Percentiles rank a stretch among this genome's conserved stretches.
Evolutionary conservation across 2,888 invertebrate species (phyloP).

Genomic region (Scaptomyza reducta): DNA sequence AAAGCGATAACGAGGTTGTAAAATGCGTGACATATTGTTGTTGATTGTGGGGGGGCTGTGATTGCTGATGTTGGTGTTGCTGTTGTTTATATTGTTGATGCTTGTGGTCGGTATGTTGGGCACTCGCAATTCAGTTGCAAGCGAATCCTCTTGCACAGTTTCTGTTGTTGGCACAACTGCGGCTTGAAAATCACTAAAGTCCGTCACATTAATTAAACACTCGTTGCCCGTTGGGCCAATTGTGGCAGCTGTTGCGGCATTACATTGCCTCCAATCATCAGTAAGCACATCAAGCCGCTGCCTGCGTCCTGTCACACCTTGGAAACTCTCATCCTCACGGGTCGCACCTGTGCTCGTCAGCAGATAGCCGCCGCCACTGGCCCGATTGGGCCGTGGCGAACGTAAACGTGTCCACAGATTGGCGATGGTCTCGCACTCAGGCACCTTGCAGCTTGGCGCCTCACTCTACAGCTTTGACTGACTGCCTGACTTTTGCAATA

Average conservation of each 20-base stretch:
- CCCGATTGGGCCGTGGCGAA: conserved; percentile 84
- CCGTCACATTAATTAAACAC: conserved; percentile 81
- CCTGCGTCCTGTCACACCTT: conserved; percentile 64
- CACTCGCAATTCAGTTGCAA: conserved; percentile 46
- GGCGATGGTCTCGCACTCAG: conserved; percentile 76
- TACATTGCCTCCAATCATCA: conserved; percentile 25
- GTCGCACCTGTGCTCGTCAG: conserved; percentile 76
- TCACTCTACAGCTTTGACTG: neutral
- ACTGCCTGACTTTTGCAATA: neutral
- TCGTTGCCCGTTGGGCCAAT: conserved; percentile 62
- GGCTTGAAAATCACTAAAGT: conserved; percentile 72
- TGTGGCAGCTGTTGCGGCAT: conserved; percentile 19
- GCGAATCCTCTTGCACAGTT: conserved; percentile 27
- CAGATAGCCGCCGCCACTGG: conserved; percentile 84
- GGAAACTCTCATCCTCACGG: conserved; percentile 72
- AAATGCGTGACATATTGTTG: conserved; percentile 77
- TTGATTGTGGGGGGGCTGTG: conserved; percentile 44
- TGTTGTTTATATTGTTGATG: conserved; percentile 19
- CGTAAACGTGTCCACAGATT: conserved; percentile 84
- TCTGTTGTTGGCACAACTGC: conserved; percentile 33
- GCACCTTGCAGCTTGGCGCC: conserved; percentile 61
- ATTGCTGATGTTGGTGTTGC: conserved; percentile 36
- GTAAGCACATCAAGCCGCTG: conserved; percentile 40
- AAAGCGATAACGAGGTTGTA: conserved; percentile 89
- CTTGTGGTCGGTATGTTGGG: conserved; percentile 53